Evolutionary conservation across 2,113 vertebrate species (phyloP).

Genomic region (Burhinus oedicnemus): DNA sequence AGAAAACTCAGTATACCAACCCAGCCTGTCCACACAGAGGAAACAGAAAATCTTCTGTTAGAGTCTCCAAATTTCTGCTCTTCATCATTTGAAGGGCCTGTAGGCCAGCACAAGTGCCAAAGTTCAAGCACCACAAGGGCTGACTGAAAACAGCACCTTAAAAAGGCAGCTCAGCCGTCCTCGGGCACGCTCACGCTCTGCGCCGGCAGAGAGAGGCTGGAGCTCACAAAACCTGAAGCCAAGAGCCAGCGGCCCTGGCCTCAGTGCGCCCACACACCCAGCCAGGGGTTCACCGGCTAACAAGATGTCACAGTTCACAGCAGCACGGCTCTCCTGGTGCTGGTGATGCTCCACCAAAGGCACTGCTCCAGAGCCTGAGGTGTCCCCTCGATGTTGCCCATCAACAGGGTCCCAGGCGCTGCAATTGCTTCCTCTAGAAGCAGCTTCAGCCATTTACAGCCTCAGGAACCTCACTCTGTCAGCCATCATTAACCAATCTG

Average conservation of each 20-base stretch:
- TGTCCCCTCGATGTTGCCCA: background rate
- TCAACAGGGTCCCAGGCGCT: accelerated
- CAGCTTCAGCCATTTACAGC: background rate
- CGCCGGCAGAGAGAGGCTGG: background rate
- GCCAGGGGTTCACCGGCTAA: accelerated
- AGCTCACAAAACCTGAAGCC: background rate
- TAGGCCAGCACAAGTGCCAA: background rate
- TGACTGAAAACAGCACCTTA: background rate
- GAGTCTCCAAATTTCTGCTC: background rate
- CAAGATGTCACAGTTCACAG: background rate
- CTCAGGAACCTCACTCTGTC: background rate
- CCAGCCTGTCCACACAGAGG: background rate
- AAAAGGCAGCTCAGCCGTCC: background rate
- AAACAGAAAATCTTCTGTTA: background rate
- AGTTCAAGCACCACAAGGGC: background rate
- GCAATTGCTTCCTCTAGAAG: background rate
- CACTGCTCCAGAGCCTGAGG: accelerated
- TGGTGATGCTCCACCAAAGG: background rate
- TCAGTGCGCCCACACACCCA: background rate
- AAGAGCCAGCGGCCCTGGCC: background rate
- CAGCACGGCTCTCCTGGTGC: background rate
- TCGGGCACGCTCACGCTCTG: background rate
- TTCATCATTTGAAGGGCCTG: background rate
- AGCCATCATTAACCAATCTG: background rate
- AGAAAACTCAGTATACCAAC: background rate